phyloP scores from a whole-genome alignment of 2,888 invertebrate species.

The Kryphioiulus occultus region DNA sequence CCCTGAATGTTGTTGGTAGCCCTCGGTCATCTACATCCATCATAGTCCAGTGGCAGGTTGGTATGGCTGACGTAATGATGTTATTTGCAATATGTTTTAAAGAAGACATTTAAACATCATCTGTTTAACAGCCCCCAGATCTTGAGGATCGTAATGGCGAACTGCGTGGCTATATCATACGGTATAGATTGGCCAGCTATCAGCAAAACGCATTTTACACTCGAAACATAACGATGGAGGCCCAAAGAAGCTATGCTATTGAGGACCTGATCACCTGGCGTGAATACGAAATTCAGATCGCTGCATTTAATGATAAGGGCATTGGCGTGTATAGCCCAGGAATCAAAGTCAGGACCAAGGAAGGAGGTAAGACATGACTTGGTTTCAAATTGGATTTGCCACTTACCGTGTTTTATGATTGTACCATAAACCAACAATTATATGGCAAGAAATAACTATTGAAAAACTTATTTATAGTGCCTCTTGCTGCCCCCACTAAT shows the following conservation, averaged over 20 bases:
- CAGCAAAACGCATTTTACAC: constrained; percentile 86
- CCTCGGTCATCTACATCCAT: constrained; percentile 94
- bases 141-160: constrained; percentile 96
- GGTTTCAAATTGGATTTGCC: too few relatives aligned
- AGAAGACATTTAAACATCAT: background rate
- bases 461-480: constrained; percentile 66
- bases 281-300: constrained; percentile 94
- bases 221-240: constrained; percentile 91
- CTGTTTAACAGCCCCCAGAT: constrained; percentile 74
- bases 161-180: constrained; percentile 89
- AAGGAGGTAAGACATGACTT: constrained; percentile 71
- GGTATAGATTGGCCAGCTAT: constrained; percentile 90
- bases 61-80: background rate
- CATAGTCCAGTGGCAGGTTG: constrained; percentile 87
- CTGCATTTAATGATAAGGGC: constrained; percentile 96
- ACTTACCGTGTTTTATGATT: too few relatives aligned
- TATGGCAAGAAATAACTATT: background rate
- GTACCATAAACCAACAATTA: background rate
- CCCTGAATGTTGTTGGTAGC: constrained; percentile 91
- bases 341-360: constrained; percentile 91
- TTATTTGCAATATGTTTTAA: background rate
- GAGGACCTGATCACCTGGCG: constrained; percentile 97
- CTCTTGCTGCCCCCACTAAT: constrained; percentile 88
- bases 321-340: constrained; percentile 91
- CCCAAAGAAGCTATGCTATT: constrained; percentile 87